Evolutionary conservation across 2,888 invertebrate species (phyloP).

Genomic region (Ectemnius cavifrons): DNA sequence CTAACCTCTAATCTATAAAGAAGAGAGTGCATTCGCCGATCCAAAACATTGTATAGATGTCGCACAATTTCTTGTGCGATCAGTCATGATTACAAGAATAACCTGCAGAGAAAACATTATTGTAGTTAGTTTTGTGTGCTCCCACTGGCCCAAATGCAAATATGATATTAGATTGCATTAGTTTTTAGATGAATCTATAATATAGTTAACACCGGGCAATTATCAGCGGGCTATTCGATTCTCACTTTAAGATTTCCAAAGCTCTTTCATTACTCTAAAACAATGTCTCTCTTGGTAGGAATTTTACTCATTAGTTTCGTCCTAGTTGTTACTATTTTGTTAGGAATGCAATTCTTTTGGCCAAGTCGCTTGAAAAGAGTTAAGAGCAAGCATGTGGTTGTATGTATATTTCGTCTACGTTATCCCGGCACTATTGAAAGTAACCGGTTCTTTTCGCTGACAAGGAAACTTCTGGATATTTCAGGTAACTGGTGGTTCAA

Average conservation of each 20-base stretch:
- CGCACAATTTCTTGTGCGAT: too few species aligned
- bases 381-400: conserved; percentile 68
- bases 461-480: conserved; percentile 2
- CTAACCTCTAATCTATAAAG: too few species aligned
- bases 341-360: conserved; percentile 52
- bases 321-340: conserved; percentile 40
- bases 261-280: background rate
- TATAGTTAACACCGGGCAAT: too few species aligned
- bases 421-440: too few species aligned
- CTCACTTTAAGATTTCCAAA: background rate
- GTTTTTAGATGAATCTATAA: too few species aligned
- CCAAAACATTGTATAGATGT: too few species aligned
- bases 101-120: too few species aligned
- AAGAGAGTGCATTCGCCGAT: too few species aligned
- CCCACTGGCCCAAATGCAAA: too few species aligned
- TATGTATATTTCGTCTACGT: conserved; percentile 45
- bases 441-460: background rate
- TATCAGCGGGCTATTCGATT: background rate
- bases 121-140: too few species aligned
- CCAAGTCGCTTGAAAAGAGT: conserved; percentile 53
- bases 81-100: too few species aligned
- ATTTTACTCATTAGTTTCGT: conserved; percentile 36
- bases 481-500: conserved; percentile 94
- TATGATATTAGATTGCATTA: too few species aligned
- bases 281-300: conserved; percentile 22